Conservation (phyloP, 2,113 vertebrate genomes). For the Carettochelys insculpta region DNA sequence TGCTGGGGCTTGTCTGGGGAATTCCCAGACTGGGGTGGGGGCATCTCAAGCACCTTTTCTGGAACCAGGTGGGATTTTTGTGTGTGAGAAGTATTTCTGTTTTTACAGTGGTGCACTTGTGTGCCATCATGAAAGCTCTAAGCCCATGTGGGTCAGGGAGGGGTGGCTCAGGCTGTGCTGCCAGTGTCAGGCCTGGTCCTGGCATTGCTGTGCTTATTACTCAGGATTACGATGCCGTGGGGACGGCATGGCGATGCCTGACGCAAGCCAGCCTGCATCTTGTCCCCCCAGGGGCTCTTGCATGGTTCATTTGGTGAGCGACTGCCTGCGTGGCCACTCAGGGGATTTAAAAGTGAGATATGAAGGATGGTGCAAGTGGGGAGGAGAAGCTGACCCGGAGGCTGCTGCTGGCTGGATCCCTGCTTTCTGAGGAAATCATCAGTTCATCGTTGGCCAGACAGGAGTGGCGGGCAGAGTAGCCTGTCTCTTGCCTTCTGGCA, state of each 20-base stretch:
- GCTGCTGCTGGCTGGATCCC: slow-evolving; percentile 33
- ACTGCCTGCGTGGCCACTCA: neutral
- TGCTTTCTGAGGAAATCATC: slow-evolving; percentile 65
- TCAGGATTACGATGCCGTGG: neutral
- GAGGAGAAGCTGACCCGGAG: slow-evolving; percentile 63
- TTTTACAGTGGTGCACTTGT: neutral
- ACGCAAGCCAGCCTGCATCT: slow-evolving; percentile 25
- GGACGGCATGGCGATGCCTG: slow-evolving; percentile 10
- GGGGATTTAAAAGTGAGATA: slow-evolving; percentile 70
- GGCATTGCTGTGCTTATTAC: neutral
- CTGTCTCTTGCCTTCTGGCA: slow-evolving; percentile 67
- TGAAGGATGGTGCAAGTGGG: slow-evolving; percentile 47
- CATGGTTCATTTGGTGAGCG: neutral
- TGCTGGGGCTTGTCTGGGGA: neutral
- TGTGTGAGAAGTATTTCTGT: neutral
- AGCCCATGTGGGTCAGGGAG: slow-evolving; percentile 3
- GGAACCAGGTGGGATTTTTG: too few species aligned
- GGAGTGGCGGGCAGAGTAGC: slow-evolving; percentile 62
- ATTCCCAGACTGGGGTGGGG: neutral
- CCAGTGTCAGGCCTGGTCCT: too few species aligned
- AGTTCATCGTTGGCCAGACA: slow-evolving; percentile 72
- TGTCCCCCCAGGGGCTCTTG: neutral
- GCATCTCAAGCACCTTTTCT: neutral
- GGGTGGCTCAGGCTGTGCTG: slow-evolving; percentile 20
- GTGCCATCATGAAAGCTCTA: slow-evolving; percentile 20